phyloP scores from a whole-genome alignment of 2,888 invertebrate genomes.

The Hirtodrosophila duncani region DNA sequence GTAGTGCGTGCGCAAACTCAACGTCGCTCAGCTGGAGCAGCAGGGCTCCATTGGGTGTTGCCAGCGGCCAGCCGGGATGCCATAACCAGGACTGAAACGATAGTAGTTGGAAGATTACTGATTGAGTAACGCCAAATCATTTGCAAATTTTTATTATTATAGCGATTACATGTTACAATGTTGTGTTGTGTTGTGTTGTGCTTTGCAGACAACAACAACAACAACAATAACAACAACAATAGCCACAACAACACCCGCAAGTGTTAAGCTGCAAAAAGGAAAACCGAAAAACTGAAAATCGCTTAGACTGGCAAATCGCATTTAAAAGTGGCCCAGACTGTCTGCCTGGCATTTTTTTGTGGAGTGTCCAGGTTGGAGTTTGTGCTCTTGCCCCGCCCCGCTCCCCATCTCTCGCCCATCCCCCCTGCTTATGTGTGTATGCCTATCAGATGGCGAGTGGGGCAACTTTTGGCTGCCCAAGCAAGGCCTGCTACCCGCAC shows the following conservation, averaged over 20 bases:
- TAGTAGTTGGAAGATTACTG: constrained; percentile 51
- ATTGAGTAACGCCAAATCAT: constrained; percentile 72
- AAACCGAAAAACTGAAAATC: constrained; percentile 33
- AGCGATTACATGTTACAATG: constrained; percentile 68
- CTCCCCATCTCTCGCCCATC: constrained; percentile 5
- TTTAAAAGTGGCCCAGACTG: constrained; percentile 67
- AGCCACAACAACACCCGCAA: constrained; percentile 73
- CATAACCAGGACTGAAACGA: constrained; percentile 80
- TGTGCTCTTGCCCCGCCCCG: constrained; percentile 10
- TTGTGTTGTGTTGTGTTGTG: background rate
- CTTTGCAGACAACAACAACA: background rate
- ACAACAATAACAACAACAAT: constrained; percentile 45
- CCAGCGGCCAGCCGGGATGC: constrained; percentile 84
- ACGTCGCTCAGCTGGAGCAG: constrained; percentile 83
- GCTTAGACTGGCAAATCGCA: constrained; percentile 63
- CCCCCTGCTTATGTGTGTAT: constrained; percentile 50
- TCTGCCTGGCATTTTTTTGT: constrained; percentile 33
- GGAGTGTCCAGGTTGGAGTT: constrained; percentile 15
- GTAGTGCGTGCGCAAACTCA: constrained; percentile 80
- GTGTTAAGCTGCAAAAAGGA: constrained; percentile 67
- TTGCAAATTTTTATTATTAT: constrained; percentile 72
- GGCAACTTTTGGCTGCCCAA: constrained; percentile 33
- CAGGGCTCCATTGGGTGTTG: constrained; percentile 81
- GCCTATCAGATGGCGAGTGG: constrained; percentile 67
- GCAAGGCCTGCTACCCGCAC: constrained; percentile 10